Conservation (phyloP, 2,888 invertebrate genomes). For the Phyllotreta striolata region DNA sequence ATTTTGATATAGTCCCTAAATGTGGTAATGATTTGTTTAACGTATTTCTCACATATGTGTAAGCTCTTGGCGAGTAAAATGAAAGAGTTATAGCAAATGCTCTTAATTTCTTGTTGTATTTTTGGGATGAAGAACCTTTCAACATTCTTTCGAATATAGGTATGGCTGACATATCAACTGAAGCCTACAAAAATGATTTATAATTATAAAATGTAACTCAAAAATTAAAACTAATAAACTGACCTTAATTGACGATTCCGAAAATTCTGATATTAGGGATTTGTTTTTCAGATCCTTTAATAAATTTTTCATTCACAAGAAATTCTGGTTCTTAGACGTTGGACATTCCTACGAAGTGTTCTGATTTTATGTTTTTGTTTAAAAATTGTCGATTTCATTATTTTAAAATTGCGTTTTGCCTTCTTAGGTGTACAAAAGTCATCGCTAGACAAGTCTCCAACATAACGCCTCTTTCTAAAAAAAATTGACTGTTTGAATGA, state of each 20-base stretch:
- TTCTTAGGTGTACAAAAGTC: conserved; percentile 36
- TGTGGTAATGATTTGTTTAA: conserved; percentile 33
- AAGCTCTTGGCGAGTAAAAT: conserved; percentile 39
- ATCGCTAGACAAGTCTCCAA: conserved; percentile 29
- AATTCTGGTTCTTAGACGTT: conserved; percentile 16
- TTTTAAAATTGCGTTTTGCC: conserved; percentile 19
- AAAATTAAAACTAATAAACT: no score
- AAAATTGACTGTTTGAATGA: neutral
- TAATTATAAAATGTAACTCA: conserved; percentile 4
- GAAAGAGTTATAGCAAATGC: conserved; percentile 35
- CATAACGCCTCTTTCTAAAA: conserved; percentile 27
- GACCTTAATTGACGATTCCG: no score
- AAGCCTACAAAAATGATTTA: conserved; percentile 29
- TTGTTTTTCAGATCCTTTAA: no score
- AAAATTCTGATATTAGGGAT: no score
- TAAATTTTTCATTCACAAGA: no score
- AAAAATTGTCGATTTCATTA: conserved; percentile 17
- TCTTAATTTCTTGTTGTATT: conserved; percentile 30
- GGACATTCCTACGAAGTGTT: conserved; percentile 3
- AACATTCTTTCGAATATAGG: conserved; percentile 29
- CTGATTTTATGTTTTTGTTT: conserved; percentile 1
- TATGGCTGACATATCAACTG: conserved; percentile 21
- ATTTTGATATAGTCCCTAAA: conserved; percentile 33
- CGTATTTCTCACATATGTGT: no score
- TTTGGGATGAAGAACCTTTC: conserved; percentile 28